These are phyloP conservation scores for Criorhina ranunculi DNA, from an alignment of 2,888 invertebrate genomes.

Conservation along the genomic window DNA sequence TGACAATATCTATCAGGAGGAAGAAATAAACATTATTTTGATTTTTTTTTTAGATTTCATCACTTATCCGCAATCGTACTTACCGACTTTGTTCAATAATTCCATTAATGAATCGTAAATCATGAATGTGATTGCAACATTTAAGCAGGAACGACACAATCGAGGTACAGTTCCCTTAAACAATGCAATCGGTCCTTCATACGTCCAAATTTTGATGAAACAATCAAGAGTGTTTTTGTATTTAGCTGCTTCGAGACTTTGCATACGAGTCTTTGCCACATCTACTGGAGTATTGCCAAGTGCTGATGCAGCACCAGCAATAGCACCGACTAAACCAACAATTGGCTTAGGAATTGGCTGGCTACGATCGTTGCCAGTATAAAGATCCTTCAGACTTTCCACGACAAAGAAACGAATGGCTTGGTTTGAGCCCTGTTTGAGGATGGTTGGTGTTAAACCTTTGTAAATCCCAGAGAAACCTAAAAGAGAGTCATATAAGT, in stretches of 20 bases:
- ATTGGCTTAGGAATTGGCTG: slow-evolving; percentile 94
- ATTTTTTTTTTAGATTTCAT: no score
- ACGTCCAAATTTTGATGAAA: slow-evolving; percentile 93
- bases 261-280: slow-evolving; percentile 99
- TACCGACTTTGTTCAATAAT: slow-evolving; percentile 89
- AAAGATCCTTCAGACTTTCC: slow-evolving; percentile 97
- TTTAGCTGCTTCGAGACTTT: slow-evolving; percentile 97
- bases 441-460: slow-evolving; percentile 96
- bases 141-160: slow-evolving; percentile 97
- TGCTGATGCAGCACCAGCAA: slow-evolving; percentile 97
- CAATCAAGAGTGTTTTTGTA: slow-evolving; percentile 98
- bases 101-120: slow-evolving; percentile 99
- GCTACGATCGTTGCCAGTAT: slow-evolving; percentile 93
- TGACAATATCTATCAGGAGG: no score
- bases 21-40: no score
- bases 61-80: no score
- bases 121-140: slow-evolving; percentile 99
- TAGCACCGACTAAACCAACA: slow-evolving; percentile 96
- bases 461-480: slow-evolving; percentile 94
- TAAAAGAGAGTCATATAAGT: no score
- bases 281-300: slow-evolving; percentile 99
- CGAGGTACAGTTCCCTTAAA: slow-evolving; percentile 99
- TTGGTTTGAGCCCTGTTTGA: slow-evolving; percentile 99
- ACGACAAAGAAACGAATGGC: slow-evolving; percentile 99
- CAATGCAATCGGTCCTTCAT: slow-evolving; percentile 97